phyloP scores from a whole-genome alignment of 1,140 invertebrate genomes.

The Nomia melanderi region DNA sequence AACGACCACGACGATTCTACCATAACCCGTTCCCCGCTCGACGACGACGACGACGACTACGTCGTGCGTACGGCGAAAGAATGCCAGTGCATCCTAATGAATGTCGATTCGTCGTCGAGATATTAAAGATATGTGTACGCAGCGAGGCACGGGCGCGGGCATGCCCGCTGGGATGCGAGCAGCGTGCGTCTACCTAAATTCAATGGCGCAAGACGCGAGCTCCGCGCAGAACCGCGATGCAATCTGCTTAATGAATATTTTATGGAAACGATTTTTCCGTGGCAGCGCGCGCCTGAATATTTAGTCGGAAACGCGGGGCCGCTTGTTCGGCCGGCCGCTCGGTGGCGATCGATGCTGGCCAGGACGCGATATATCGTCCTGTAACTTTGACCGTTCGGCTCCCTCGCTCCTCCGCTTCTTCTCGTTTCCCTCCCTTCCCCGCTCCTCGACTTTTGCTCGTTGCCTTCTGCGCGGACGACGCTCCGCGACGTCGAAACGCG shows the following conservation, averaged over 20 bases:
- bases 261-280: background rate
- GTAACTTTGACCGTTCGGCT: background rate
- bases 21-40: constrained; percentile 41
- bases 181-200: constrained; percentile 27
- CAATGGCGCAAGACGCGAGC: constrained; percentile 39
- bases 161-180: background rate
- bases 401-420: background rate
- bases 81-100: constrained; percentile 65
- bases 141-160: constrained; percentile 20
- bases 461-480: background rate
- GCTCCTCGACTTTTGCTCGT: background rate
- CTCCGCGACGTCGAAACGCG: background rate
- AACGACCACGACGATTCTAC: constrained; percentile 38
- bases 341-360: too few relatives aligned
- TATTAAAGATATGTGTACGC: constrained; percentile 55
- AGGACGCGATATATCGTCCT: background rate
- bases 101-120: constrained; percentile 59
- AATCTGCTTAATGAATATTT: constrained; percentile 39
- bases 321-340: background rate
- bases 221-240: background rate
- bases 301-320: background rate
- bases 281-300: background rate
- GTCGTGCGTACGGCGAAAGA: constrained; percentile 40
- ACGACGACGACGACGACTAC: too few relatives aligned
- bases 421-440: too few relatives aligned